Evolutionary conservation across 2,797 vertebrate species (phyloP), one percentile per base, ranked within the genome.

Genomic region (Urocyon cinereoargenteus): DNA sequence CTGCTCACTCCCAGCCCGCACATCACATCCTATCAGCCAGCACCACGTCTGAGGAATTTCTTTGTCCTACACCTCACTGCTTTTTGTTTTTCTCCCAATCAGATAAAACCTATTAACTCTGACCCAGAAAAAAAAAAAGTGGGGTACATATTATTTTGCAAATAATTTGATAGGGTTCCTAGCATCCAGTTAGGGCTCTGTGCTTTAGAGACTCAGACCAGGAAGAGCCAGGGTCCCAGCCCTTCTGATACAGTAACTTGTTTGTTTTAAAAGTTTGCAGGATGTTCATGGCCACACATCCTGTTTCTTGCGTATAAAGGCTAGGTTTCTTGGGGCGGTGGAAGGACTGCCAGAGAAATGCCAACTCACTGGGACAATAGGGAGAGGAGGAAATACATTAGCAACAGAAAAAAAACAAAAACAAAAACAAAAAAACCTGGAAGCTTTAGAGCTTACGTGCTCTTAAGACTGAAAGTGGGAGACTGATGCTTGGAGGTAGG

Each of bases 101-200:
- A 86, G 72, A 40, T 64, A 81, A 90, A 85, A 88, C 66, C 77
- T 83, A 68, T 40, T 31, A 88, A 64, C 55, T 90, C 62, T 79
- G 45, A 79, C 18, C 64, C 55, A 49, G 79, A 40, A 19, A 68
- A 66, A 59, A 18, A 59, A 59, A 86, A 89, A 81, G n/a, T n/a
- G n/a, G n/a, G 12, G 19, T 28, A 57, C 10, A 18, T 19, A 15
- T 45, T 86, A 28, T 93, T 89, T 90, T 81, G 64, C 55, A 90
- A 49, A 15, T 73, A 90, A 72, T 81, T 55, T n/a, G 14, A 51
- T 11, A 64, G 45, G 14, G 34, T 81, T 90, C 14, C 57, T 81
- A 51, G 36, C 11, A 36, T 28, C 79, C 31, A 72, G 0, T 70
- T 59, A 64, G 73, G 81, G 45, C 24, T 57, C 16, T 15, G 3